Evolutionary conservation across 1,140 invertebrate genomes (phyloP).

Genomic region (Bombus cullumanus): DNA sequence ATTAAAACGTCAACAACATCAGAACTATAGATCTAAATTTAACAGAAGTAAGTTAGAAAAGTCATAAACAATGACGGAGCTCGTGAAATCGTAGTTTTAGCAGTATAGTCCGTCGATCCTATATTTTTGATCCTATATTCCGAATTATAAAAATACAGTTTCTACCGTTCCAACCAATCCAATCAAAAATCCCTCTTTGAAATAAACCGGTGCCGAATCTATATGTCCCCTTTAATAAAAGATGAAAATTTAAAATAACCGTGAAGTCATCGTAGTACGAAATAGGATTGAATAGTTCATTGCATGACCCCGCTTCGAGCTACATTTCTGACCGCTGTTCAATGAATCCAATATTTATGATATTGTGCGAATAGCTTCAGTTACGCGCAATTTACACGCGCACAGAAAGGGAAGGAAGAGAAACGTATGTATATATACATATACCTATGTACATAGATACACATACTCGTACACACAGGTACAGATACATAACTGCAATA

Average conservation of each 20-base stretch:
- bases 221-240: not conserved
- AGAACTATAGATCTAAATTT: too few relatives aligned
- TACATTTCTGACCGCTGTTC: not conserved
- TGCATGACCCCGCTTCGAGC: not conserved
- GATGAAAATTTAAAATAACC: not conserved
- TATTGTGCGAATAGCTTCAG: not conserved
- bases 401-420: not conserved
- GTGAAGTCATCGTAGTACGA: not conserved
- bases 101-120: too few relatives aligned
- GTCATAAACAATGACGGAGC: too few relatives aligned
- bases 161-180: not conserved
- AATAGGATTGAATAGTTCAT: not conserved
- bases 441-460: too few relatives aligned
- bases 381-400: not conserved
- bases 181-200: not conserved
- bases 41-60: too few relatives aligned
- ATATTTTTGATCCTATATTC: too few relatives aligned
- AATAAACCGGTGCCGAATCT: not conserved
- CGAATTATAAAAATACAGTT: not conserved
- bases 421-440: not conserved
- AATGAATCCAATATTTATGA: not conserved
- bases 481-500: too few relatives aligned
- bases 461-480: too few relatives aligned
- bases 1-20: too few relatives aligned
- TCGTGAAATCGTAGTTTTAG: too few relatives aligned